Evolutionary conservation across 2,113 vertebrate species (phyloP).

Genomic region (Istiophorus platypterus): DNA sequence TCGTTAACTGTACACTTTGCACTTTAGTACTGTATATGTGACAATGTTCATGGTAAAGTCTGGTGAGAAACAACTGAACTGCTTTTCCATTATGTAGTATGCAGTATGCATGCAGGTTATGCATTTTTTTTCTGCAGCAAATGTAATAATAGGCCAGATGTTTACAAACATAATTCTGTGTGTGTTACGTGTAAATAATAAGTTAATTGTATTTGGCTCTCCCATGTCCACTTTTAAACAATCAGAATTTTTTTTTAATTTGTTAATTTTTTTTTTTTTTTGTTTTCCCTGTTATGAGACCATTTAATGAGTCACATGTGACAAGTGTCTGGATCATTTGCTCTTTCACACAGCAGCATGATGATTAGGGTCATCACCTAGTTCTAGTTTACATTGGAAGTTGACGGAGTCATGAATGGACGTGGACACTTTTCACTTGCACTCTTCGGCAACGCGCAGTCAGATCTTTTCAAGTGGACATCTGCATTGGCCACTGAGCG

Average conservation of each 20-base stretch:
- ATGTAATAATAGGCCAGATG: not conserved
- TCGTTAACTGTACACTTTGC: conserved; percentile 3
- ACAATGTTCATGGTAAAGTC: not conserved
- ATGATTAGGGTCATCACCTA: not conserved
- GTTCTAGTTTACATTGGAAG: not conserved
- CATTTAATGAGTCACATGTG: conserved; percentile 10
- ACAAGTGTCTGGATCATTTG: conserved; percentile 1
- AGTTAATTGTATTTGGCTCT: not conserved
- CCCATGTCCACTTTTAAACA: not conserved
- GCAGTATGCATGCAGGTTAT: conserved; percentile 13
- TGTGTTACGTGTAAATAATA: conserved; percentile 21
- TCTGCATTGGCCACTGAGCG: not conserved
- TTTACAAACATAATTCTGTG: not conserved
- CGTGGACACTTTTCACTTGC: not conserved
- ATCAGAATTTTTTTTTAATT: conserved; percentile 3
- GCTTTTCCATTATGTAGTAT: not conserved
- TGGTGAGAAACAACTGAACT: not conserved
- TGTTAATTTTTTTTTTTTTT: no score
- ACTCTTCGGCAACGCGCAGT: not conserved
- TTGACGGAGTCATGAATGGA: not conserved
- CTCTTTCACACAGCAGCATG: not conserved
- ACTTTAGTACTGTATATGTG: conserved; percentile 39
- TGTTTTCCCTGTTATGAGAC: not conserved
- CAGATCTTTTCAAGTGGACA: not conserved
- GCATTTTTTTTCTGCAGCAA: conserved; percentile 1